Evolutionary conservation across 2,113 vertebrate genomes (phyloP), one percentile per base, ranked within the genome.

Genomic region (Thymallus thymallus): DNA sequence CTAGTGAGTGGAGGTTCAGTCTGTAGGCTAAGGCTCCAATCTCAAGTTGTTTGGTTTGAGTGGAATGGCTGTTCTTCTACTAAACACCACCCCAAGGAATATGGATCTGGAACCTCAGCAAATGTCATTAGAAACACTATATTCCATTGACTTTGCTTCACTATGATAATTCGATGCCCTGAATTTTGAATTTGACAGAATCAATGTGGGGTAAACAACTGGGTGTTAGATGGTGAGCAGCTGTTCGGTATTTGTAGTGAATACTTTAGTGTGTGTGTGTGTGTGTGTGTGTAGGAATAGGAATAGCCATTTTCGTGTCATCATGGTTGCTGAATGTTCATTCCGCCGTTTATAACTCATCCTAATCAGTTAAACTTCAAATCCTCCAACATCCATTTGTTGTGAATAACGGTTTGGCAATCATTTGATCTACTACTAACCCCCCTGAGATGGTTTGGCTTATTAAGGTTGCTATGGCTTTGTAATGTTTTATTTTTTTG

Each of bases 151-250:
- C 35, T 41, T 41, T 7, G 9, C 35, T 41, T 41, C 35, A 12
- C 35, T 41, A 10, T 41, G 35, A 41, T 41, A 10, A 41, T 41
- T 41, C 9, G 9, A 41, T 41, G 9, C 9, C 2, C 35, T 10
- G 35, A 41, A 41, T 10, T 41, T 41, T 12, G 35, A 18, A 51
- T 51, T 18, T 18, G 48, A 16, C 48, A 18, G 48, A 51, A 18
- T 51, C 16, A 18, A 14, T 51, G 46, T 3, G 2, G 2, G 46
- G 46, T 16, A 1, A 4, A 51, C 12, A 30, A 20, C 64, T 12
- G 4, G 62, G 12, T 56, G 48, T 48, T 41, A 68, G 62, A 61
- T 62, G 45, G 14, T 48, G 23, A 74, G 55, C 68, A 74, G 69
- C 68, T 22, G 69, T 71, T 60, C 29, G 7, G 30, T 56, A 51